Evolutionary conservation across 2,888 invertebrate genomes (phyloP).

Genomic region (Tenthredo amoena): DNA sequence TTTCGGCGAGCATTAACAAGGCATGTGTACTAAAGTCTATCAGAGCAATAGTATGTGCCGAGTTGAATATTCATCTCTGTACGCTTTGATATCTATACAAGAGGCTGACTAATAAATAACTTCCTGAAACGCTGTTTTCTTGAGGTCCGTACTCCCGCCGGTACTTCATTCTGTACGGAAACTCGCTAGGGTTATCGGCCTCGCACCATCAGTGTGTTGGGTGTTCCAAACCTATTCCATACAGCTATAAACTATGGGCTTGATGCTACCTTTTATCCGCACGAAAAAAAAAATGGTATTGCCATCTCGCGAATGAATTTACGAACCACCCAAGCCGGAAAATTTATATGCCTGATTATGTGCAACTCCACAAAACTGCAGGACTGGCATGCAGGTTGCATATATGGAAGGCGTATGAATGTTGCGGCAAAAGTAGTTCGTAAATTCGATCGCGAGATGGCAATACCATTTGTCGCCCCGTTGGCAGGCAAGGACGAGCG

Average conservation of each 20-base stretch:
- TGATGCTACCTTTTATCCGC: too few relatives aligned
- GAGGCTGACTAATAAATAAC: background rate
- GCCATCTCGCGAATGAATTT: too few relatives aligned
- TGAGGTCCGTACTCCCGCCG: background rate
- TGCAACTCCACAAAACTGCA: background rate
- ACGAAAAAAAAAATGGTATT: too few relatives aligned
- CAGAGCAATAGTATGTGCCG: background rate
- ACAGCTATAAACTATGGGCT: too few relatives aligned
- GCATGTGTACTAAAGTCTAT: background rate
- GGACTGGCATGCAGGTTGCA: background rate
- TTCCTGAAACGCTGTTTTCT: background rate
- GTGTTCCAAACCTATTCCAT: too few relatives aligned
- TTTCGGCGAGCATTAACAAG: background rate
- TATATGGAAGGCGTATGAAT: background rate
- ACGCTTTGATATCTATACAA: background rate
- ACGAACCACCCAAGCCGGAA: background rate
- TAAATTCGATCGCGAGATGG: too few relatives aligned
- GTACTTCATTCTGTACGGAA: background rate
- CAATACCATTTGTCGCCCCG: too few relatives aligned
- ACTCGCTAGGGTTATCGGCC: background rate
- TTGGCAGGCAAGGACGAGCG: too few relatives aligned
- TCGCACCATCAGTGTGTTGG: background rate
- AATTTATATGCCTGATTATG: background rate
- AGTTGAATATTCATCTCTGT: background rate
- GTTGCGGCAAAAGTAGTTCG: too few relatives aligned